Base-by-base conservation (phyloP, 2,888 invertebrate species). In the Ryuthela nishihirai region DNA sequence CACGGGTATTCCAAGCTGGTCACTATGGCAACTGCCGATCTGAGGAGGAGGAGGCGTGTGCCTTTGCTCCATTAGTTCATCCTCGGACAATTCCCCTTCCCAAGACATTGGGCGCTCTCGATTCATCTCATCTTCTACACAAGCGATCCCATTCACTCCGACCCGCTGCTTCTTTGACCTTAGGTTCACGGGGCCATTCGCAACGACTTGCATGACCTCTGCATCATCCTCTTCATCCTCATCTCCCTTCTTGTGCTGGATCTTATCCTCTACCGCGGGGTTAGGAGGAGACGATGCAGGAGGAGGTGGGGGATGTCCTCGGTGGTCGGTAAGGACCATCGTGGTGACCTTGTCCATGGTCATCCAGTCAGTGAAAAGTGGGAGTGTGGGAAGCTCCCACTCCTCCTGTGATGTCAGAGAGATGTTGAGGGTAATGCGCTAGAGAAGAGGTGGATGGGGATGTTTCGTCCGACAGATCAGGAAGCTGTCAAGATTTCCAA, bases 71-170 rank as follows among this genome's bases (percentile, higher is more conserved):
- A 35, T 40, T 26, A 45, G 36, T 3, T 61, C 61, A 21, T 62
- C 62, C 72, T 92, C 92, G 2, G 90, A 91, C 10, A 92, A 80
- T 73, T 90, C 91, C 7, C 92, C 92, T 74, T 92, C 92, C 92
- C 92, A 92, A 6, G 90, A 91, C 92, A 93, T 93, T 42, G 92
- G 92, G 46, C 92, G 77, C 23, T 62, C 62, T 4, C 40, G 29
- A 17, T 39, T 44, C 10, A 35, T 32, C 4, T 48, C 53, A 65
- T 78, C 79, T n/a, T 77, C 76, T 44, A 72, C 72, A 38, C 70
- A 72, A 36, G 17, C 18, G 10, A 46, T 32, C 4, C 54, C 54
- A n/a, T 61, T 61, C 12, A 54, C 18, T 17, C 43, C 60, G 1
- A 10, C 15, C 26, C 49, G 41, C 21, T 58, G 49, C 35, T 61